Percentiles rank a stretch among this genome's conserved stretches.
Evolutionary conservation across 2,797 vertebrate genomes (phyloP).

Genomic region (Chanos chanos): DNA sequence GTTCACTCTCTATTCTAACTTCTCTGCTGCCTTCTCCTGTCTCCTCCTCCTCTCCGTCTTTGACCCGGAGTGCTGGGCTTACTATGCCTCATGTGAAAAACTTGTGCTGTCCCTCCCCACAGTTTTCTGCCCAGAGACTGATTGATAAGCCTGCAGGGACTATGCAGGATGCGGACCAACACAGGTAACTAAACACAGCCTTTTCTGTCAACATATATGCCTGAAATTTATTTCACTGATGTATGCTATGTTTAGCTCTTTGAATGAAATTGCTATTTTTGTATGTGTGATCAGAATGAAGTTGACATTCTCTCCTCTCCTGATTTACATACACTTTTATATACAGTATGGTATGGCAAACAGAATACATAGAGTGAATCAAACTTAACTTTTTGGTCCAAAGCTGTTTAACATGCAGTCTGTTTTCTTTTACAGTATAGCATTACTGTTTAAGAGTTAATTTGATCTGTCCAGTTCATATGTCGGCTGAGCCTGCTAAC

Average conservation of each 20-base stretch:
- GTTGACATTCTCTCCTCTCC: no score
- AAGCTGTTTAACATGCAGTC: no score
- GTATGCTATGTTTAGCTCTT: not conserved
- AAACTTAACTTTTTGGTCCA: no score
- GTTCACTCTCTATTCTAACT: not conserved
- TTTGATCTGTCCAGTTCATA: no score
- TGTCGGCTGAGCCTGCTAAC: no score
- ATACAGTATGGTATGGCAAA: no score
- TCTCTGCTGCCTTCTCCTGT: constrained; percentile 5
- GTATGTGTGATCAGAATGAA: no score
- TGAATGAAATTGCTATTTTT: no score
- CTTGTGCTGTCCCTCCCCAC: constrained; percentile 77
- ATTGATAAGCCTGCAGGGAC: constrained; percentile 78
- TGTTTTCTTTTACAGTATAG: no score
- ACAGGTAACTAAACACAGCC: constrained; percentile 66
- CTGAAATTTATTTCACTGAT: not conserved
- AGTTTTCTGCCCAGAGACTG: constrained; percentile 77
- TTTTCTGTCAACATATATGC: not conserved
- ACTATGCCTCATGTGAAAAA: constrained; percentile 56
- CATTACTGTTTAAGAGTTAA: no score
- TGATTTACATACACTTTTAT: no score
- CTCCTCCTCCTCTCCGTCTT: constrained; percentile 31
- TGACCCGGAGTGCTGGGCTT: constrained; percentile 23
- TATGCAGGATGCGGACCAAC: constrained; percentile 67
- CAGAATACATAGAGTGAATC: no score